A percentile compares a stretch with the other conserved stretches of the same genome.
phyloP scores from a whole-genome alignment of 2,797 vertebrate genomes.

The Phoeniculus purpureus region DNA sequence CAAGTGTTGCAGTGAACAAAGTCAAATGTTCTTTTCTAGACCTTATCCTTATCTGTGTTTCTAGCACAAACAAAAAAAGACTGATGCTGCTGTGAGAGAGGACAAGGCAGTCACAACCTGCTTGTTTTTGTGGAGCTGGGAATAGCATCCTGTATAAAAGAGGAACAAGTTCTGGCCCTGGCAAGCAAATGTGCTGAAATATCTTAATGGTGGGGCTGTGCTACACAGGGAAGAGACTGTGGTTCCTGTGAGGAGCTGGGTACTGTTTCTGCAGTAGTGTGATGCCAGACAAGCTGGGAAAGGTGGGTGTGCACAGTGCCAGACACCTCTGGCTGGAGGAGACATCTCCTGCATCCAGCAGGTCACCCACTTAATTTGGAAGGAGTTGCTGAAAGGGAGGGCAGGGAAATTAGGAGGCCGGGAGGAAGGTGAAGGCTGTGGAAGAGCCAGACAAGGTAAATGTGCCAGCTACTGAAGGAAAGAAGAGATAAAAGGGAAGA shows the following conservation, averaged over 20 bases:
- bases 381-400: neutral
- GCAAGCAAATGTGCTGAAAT: neutral
- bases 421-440: neutral
- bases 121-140: neutral
- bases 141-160: neutral
- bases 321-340: neutral
- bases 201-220: neutral
- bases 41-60: neutral
- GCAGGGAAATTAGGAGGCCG: neutral
- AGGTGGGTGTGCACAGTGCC: neutral
- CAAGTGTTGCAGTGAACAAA: neutral
- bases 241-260: neutral
- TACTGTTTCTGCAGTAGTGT: neutral
- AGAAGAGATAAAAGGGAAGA: constrained; percentile 49
- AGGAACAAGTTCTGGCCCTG: neutral
- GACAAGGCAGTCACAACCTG: neutral
- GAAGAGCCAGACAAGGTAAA: constrained; percentile 17
- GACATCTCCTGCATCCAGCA: neutral
- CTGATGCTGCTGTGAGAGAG: neutral
- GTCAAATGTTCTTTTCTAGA: neutral
- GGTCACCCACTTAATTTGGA: neutral
- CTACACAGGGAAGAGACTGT: neutral
- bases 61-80: neutral
- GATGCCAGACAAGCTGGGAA: neutral
- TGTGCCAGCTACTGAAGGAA: constrained; percentile 2